phyloP scores from a whole-genome alignment of 1,140 invertebrate species.

The Glomeris maerens region DNA sequence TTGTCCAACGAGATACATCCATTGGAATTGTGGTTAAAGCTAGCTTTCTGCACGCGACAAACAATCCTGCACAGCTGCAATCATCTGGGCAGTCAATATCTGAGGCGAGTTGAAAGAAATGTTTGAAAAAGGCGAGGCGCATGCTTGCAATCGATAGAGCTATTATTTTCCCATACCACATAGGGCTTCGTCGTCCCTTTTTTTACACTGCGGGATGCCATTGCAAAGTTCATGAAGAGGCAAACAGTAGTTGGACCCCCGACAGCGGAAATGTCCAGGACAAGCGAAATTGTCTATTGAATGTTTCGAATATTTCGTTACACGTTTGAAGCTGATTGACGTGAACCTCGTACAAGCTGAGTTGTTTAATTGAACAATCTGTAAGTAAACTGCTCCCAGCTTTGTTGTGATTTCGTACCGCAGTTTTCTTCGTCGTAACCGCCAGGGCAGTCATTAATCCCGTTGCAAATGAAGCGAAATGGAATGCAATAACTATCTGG shows the following conservation, averaged over 20 bases:
- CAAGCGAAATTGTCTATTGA: constrained; percentile 17
- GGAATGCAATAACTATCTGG: constrained; percentile 30
- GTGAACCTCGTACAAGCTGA: neutral
- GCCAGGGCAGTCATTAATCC: constrained; percentile 26
- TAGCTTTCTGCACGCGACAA: constrained; percentile 15
- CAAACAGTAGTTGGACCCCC: constrained; percentile 21
- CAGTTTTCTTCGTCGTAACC: constrained; percentile 25
- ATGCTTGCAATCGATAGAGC: neutral
- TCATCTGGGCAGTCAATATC: constrained; percentile 19
- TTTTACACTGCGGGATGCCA: constrained; percentile 21
- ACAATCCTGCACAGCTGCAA: constrained; percentile 19
- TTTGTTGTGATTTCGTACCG: no score
- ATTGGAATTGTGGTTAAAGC: constrained; percentile 14
- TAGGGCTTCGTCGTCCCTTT: constrained; percentile 22
- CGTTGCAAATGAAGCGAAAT: constrained; percentile 25
- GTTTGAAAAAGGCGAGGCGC: neutral
- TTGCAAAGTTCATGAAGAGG: constrained; percentile 23
- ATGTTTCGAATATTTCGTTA: no score
- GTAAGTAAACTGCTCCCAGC: no score
- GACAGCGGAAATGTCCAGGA: constrained; percentile 22
- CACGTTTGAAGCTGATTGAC: neutral
- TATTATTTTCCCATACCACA: constrained; percentile 16
- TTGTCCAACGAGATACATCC: constrained; percentile 13
- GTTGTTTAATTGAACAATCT: neutral
- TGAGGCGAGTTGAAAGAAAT: constrained; percentile 2